phyloP scores from a whole-genome alignment of 2,113 vertebrate species.

The Petaurus breviceps region DNA sequence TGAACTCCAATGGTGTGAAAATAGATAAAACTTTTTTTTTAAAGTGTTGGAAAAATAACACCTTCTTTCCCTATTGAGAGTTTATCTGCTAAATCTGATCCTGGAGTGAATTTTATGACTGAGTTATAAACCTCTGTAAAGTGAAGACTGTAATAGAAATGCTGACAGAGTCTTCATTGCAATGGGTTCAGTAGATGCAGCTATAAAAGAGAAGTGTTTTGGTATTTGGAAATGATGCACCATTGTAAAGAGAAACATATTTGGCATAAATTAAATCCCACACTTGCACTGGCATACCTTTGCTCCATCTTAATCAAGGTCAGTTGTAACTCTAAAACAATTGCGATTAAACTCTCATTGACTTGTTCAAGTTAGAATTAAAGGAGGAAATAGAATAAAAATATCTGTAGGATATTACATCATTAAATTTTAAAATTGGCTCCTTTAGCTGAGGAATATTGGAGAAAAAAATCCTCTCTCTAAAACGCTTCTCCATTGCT shows the following conservation, averaged over 20 bases:
- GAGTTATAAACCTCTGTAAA: conserved; percentile 55
- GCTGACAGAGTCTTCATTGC: conserved; percentile 47
- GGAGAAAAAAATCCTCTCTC: background rate
- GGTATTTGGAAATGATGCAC: conserved; percentile 66
- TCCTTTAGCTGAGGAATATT: conserved; percentile 9
- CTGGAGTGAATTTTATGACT: conserved; percentile 55
- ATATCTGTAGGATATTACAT: conserved; percentile 35
- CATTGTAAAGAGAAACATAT: conserved; percentile 64
- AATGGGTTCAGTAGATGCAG: conserved; percentile 29
- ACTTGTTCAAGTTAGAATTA: conserved; percentile 62
- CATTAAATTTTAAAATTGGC: conserved; percentile 55
- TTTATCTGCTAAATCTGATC: conserved; percentile 64
- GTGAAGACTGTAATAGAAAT: conserved; percentile 55
- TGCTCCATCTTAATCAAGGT: conserved; percentile 52
- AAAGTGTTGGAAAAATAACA: conserved; percentile 28
- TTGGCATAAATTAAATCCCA: conserved; percentile 64
- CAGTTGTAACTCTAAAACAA: conserved; percentile 62
- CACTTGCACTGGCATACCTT: conserved; percentile 14
- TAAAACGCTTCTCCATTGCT: background rate
- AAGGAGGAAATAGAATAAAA: conserved; percentile 15
- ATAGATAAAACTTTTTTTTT: conserved; percentile 9
- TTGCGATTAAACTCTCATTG: conserved; percentile 56
- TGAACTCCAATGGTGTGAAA: background rate
- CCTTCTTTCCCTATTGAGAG: conserved; percentile 46
- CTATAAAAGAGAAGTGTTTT: conserved; percentile 67